Evolutionary conservation across 2,797 vertebrate genomes (phyloP), one percentile per base, ranked within the genome.

Genomic region (Melanotaenia maccullochi): DNA sequence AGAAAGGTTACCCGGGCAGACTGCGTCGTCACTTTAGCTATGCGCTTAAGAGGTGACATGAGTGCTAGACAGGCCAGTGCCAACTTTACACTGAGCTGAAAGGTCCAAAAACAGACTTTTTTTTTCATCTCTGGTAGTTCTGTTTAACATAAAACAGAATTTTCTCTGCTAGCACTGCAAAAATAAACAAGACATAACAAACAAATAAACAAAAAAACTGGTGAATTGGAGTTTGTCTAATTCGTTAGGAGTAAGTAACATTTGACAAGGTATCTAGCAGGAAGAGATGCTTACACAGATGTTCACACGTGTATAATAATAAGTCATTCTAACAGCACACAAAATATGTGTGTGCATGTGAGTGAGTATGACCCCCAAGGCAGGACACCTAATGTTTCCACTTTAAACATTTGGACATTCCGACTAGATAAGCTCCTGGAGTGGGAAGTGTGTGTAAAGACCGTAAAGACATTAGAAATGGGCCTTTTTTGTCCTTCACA

Each of bases 341-440:
- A 24, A 63, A 70, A 65, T 67, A 51, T 79, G 65, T 75, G 65
- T 44, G 68, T 24, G 16, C 61, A 42, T 40, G 47, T 40, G 59
- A 72, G 72, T 38, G 33, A 22, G 47, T 68, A 61, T 79, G 84
- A 88, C 80, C 85, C 76, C 74, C 33, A 70, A 76, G 82, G 76
- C 79, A 85, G 83, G 86, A 77, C 74, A 88, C 87, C 82, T 83
- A 78, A 79, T 90, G 87, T 87, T 90, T 90, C 83, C 79, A 92
- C 73, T 91, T 92, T 90, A 93, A 92, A 93, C 89, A 93, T 90
- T 93, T 88, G 81, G 87, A 93, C 90, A 94, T 93, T 93, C 91
- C 90, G 87, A 71, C 66, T 33, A 82, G 88, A 93, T 92, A 91
- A 93, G 90, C 86, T 86, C 63, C 84, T 65, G 56, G 64, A 86